Evolutionary conservation across 2,113 vertebrate species (phyloP).

Genomic region (human (Homo sapiens)): GRCh38 chr7:200501-201000

Average conservation of each 20-base stretch:
- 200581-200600: rapidly evolving
- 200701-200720: background rate
- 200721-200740: background rate
- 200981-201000: too few relatives aligned
- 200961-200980: background rate
- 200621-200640: background rate
- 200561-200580: rapidly evolving
- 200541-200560: background rate
- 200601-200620: background rate
- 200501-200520: background rate
- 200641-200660: background rate
- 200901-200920: background rate
- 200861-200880: background rate
- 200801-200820: background rate
- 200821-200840: background rate
- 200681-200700: background rate
- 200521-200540: too few relatives aligned
- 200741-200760: too few relatives aligned
- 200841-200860: background rate
- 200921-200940: too few relatives aligned
- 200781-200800: background rate
- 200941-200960: background rate
- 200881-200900: background rate
- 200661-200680: background rate
- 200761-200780: background rate